These are phyloP conservation scores for Hylomyscus alleni DNA, from an alignment of 2,797 vertebrate genomes.

Conservation along the genomic window DNA sequence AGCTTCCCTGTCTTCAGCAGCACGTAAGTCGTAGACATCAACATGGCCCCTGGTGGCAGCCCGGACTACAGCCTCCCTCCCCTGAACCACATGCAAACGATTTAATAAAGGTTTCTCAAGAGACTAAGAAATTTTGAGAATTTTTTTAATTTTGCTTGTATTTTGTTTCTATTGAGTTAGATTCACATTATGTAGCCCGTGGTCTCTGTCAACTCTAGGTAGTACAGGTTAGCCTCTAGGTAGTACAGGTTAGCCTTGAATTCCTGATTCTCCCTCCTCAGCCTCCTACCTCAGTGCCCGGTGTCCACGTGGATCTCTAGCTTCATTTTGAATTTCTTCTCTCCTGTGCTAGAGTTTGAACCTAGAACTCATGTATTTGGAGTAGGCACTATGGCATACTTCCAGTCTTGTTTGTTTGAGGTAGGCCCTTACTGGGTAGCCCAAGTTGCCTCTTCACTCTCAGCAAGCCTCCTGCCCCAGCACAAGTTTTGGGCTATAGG, in stretches of 20 bases:
- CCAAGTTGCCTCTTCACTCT: not conserved
- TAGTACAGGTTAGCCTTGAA: not conserved
- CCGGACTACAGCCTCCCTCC: not conserved
- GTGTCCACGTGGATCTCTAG: not conserved
- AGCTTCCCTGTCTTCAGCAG: not conserved
- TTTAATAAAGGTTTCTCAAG: constrained; percentile 15
- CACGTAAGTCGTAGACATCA: not conserved
- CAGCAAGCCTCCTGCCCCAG: not conserved
- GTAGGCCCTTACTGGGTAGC: not conserved
- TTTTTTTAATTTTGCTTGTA: too few relatives aligned
- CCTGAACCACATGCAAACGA: not conserved
- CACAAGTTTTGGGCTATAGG: not conserved
- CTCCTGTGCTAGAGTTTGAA: not conserved
- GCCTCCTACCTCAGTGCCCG: not conserved
- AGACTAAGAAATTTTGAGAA: not conserved
- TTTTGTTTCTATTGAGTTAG: not conserved
- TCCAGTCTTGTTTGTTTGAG: not conserved
- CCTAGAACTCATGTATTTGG: not conserved
- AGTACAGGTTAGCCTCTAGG: not conserved
- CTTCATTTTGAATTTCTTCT: not conserved
- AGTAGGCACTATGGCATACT: not conserved
- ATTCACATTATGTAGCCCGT: not conserved
- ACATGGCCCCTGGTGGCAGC: not conserved
- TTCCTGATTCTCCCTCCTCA: not conserved
- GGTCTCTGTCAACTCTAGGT: not conserved